Evolutionary conservation across 2,797 vertebrate species (phyloP), one percentile per base, ranked within the genome.

Genomic region (Leucoraja ocellata): DNA sequence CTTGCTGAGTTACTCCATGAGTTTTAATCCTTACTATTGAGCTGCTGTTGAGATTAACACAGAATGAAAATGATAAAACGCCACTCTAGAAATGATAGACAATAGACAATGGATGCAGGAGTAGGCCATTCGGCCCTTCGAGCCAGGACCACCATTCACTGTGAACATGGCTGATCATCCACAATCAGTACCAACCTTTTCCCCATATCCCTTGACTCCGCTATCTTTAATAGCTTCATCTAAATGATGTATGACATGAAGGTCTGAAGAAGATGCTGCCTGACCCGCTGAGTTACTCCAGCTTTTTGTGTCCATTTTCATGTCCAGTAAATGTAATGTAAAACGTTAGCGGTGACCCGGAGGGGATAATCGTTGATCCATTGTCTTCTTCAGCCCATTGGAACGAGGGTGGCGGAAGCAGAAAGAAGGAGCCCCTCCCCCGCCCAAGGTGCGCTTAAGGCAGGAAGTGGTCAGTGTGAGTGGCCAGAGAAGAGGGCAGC

Each of bases 401-500:
- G 98, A 98, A 94, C 97, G 98, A 81, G 98, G 98, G 94, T 99
- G 98, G 98, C 96, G 98, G 93, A 99, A 99, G 93, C 96, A 96
- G 61, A 99, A 98, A 94, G 98, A 98, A 0, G 97, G 97, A 1
- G 93, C 94, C 1, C 63, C 95, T 6, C 94, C 96, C 4, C 98
- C 98, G 94, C 98, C 98, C 36, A 99, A 97, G 95, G 96, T 98
- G 90, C 97, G 98, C 63, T 95, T 99, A 93, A 96, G 97, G 86
- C 98, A 99, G 96, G 98, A 99, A 95, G 98, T 98, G 94, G 98
- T 98, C 94, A 98, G 97, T 1, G 63, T 97, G 0, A 96, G 94
- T 4, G 96, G 96, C 0, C 97, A 97, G 94, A 97, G 97, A 94
- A 97, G 98, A 0, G 99, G 99, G 0, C 98, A 98, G 94, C 97